Base-by-base conservation (phyloP, 2,888 invertebrate genomes). In the Cantharis lateralis region DNA sequence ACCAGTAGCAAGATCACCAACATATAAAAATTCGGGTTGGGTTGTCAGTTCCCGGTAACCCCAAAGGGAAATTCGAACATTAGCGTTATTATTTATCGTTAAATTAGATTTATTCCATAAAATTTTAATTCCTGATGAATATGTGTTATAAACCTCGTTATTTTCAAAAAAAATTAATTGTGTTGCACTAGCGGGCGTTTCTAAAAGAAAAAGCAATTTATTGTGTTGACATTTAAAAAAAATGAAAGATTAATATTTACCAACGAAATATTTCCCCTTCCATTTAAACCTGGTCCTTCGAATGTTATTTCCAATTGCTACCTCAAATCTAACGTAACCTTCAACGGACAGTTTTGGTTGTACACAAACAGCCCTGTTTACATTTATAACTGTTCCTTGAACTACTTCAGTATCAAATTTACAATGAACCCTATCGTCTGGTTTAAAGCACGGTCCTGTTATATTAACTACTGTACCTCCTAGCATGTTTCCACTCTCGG, bases 391-490 rank as follows among this genome's bases (percentile, higher is more conserved):
- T 73, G 92, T 93, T 3, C 96, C 96, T 10, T 91, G 87, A 0
- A 96, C 95, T 76, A 93, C 93, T 0, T 93, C 95, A 7, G 84
- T 83, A 85, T 96, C 96, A 85, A 96, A 96, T 81, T 94, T 93
- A 85, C 97, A 97, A 72, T 92, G 93, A 69, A 98, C 93, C 81
- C 93, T 92, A 83, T 95, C 93, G 1, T 90, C 90, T 0, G 91
- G 91, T 81, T 93, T 91, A 86, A 98, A 96, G 87, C 99, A 99
- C 2, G 98, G 98, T 0, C 98, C 99, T 0, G 98, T 98, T 76
- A 99, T 95, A 86, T 98, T 98, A 62, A 99, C 96, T 72, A 98
- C 93, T 0, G 97, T 96, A 1, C 99, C 99, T 3, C 99, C 99
- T 81, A 98, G 90, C 98, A 99, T 98, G 87, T 96, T 97, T 4